These are phyloP conservation scores for Ametastegia equiseti DNA, from an alignment of 2,888 invertebrate genomes.

Conservation along the genomic window DNA sequence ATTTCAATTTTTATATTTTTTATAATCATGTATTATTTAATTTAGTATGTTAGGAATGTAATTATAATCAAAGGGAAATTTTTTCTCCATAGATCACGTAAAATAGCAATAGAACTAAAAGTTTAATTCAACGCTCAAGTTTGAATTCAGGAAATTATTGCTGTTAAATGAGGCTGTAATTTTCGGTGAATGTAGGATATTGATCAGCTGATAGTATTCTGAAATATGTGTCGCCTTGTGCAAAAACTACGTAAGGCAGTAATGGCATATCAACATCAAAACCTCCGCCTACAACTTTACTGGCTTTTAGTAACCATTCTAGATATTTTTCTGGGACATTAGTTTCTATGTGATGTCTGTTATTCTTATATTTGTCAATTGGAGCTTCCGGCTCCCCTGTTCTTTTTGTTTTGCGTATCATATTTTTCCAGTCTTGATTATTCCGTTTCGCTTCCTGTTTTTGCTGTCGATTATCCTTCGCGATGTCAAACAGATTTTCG, in stretches of 20 bases:
- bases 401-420: not conserved
- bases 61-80: not conserved
- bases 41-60: not conserved
- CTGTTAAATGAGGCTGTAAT: slow-evolving; percentile 44
- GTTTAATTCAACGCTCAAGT: not conserved
- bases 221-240: slow-evolving; percentile 45
- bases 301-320: slow-evolving; percentile 35
- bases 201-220: slow-evolving; percentile 18
- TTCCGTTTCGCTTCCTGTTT: not conserved
- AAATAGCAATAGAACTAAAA: not conserved
- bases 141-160: not conserved
- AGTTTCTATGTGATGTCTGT: not conserved
- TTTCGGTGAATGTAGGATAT: slow-evolving; percentile 27
- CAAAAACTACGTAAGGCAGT: slow-evolving; percentile 42
- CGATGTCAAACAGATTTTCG: not conserved
- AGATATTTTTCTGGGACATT: slow-evolving; percentile 29
- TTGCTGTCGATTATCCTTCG: not conserved
- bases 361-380: not conserved
- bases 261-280: slow-evolving; percentile 16
- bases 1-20: slow-evolving; percentile 18
- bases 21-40: not conserved
- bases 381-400: not conserved
- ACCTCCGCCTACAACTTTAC: slow-evolving; percentile 10
- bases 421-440: slow-evolving; percentile 3
- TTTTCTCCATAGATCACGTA: not conserved